These are phyloP conservation scores for Tridacna crocea DNA, from an alignment of 2,888 invertebrate species.

Conservation along the genomic window DNA sequence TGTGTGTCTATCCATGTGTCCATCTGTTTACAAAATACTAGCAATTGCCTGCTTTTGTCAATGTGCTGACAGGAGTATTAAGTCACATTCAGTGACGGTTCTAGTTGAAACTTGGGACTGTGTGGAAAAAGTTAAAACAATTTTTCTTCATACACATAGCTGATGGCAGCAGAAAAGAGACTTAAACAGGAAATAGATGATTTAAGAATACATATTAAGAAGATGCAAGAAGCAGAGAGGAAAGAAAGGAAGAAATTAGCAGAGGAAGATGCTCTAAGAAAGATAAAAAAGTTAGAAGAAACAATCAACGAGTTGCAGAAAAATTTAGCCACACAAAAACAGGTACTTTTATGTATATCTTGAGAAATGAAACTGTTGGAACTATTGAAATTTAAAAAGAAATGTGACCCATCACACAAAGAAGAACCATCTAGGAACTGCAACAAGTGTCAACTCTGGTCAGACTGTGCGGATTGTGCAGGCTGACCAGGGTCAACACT, in stretches of 20 bases:
- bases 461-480: too few relatives aligned
- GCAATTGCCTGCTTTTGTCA: too few relatives aligned
- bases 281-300: constrained; percentile 97
- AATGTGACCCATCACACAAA: too few relatives aligned
- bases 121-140: not conserved
- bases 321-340: constrained; percentile 90
- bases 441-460: too few relatives aligned
- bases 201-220: constrained; percentile 86
- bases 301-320: constrained; percentile 96
- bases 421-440: too few relatives aligned
- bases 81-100: too few relatives aligned
- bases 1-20: not conserved
- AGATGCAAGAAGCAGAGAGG: constrained; percentile 92
- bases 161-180: constrained; percentile 97
- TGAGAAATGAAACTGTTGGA: too few relatives aligned
- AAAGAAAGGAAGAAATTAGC: constrained; percentile 94
- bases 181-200: constrained; percentile 95
- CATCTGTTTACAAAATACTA: too few relatives aligned
- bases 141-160: constrained; percentile 56
- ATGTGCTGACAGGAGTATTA: too few relatives aligned
- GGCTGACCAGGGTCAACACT: too few relatives aligned
- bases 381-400: too few relatives aligned
- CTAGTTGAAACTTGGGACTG: not conserved
- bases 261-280: constrained; percentile 96
- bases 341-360: constrained; percentile 84